Percentiles rank a stretch among this genome's conserved stretches.
Conservation (phyloP, 1,140 invertebrate genomes). For the Belonocnema kinseyi region DNA sequence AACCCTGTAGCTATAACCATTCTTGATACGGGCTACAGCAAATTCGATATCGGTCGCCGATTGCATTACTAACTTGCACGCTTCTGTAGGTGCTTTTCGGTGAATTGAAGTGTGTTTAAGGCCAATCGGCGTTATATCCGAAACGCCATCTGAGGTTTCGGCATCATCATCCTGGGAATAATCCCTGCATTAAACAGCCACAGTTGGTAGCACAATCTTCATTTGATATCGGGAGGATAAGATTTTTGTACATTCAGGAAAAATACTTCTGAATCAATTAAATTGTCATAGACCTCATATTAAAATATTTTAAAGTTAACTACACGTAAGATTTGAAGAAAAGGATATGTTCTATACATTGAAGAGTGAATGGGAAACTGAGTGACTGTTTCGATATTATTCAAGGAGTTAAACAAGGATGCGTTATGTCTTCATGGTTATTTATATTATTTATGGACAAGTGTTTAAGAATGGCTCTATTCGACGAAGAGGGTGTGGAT, state of each 20-base stretch:
- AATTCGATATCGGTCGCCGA: conserved; percentile 23
- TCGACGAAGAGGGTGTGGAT: no score
- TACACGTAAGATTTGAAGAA: no score
- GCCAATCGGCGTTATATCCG: conserved; percentile 13
- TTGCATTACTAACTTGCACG: conserved; percentile 24
- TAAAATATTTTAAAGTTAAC: no score
- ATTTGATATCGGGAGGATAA: not conserved
- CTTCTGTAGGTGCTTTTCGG: conserved; percentile 18
- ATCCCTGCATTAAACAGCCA: conserved; percentile 5
- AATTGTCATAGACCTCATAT: no score
- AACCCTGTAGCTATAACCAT: conserved; percentile 6
- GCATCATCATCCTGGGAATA: not conserved
- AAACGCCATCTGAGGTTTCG: conserved; percentile 9
- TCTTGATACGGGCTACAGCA: not conserved
- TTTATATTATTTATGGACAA: no score
- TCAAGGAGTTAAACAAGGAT: no score
- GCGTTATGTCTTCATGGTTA: no score
- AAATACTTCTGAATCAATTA: no score
- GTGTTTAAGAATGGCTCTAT: no score
- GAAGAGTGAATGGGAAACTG: no score
- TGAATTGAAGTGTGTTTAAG: conserved; percentile 22
- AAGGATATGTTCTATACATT: no score
- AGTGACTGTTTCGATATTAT: no score
- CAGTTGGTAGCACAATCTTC: not conserved
- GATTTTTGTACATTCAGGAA: not conserved